These are phyloP conservation scores for Oikopleura dioica DNA, from an alignment of 23 tunicate species.

Conservation along the genomic window DNA sequence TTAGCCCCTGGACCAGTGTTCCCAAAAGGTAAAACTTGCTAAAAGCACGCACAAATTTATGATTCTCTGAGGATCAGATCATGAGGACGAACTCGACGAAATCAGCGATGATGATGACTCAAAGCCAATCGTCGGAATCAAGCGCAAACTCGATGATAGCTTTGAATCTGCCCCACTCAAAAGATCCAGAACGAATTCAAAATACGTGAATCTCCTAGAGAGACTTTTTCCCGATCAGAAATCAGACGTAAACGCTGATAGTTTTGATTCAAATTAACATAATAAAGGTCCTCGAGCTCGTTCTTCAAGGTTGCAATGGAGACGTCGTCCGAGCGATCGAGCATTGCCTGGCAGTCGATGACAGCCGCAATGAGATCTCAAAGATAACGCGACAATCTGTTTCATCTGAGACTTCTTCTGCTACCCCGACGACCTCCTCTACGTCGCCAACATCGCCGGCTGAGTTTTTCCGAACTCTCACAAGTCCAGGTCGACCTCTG, in stretches of 20 bases:
- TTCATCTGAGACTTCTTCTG: background rate
- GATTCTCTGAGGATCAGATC: no score
- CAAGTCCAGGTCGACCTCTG: background rate
- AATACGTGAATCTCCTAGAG: conserved; percentile 24
- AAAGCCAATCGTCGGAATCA: no score
- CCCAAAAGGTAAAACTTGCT: background rate
- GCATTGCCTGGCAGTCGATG: conserved; percentile 45
- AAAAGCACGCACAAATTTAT: no score
- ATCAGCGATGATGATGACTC: no score
- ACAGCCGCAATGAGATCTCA: background rate
- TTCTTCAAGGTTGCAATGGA: conserved; percentile 75
- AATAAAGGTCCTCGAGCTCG: conserved; percentile 45
- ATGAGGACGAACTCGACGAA: no score
- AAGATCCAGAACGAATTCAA: background rate
- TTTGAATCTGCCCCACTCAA: background rate
- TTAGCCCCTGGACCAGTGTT: conserved; percentile 36
- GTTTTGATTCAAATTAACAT: background rate
- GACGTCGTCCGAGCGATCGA: conserved; percentile 66
- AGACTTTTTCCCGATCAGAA: conserved; percentile 59
- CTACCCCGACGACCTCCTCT: background rate
- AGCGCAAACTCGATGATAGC: background rate
- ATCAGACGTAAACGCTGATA: background rate
- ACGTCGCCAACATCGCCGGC: conserved; percentile 12
- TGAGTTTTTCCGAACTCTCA: background rate
- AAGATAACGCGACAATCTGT: background rate